Evolutionary conservation across 2,113 vertebrate genomes (phyloP), one percentile per base, ranked within the genome.

Genomic region (Apaloderma vittatum): DNA sequence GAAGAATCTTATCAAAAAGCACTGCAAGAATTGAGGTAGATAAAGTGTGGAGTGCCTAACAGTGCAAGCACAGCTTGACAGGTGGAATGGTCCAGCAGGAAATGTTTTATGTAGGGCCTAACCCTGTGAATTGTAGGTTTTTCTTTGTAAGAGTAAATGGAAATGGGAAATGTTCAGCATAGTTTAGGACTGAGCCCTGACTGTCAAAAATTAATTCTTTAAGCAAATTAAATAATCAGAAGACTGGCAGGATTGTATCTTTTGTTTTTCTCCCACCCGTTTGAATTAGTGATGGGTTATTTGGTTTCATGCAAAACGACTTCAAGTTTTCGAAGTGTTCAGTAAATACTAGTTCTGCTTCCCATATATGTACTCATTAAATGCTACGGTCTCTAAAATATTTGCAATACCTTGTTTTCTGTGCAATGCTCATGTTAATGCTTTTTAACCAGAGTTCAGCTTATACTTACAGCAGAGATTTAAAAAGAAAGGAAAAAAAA

Each of bases 401-500:
- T 65, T 45, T 46, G 30, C 57, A 80, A 51, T 43, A 85, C 36
- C 94, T 96, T 94, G 40, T 85, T 93, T 93, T 79, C 63, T 34
- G 30, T 84, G 66, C 12, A 49, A 24, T 83, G 74, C 46, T 94
- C 23, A 12, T 34, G 43, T 76, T 93, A 59, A 45, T 91, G 80
- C 48, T 57, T 90, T 45, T 71, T 88, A 68, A 86, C 23, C 16
- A 62, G 85, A 78, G 52, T 74, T 62, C 37, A 84, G 51, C 27
- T 90, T 82, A 58, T 75, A 48, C 61, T 78, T 61, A 54, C 30
- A 72, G 30, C 77, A 55, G 26, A 36, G 11, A 80, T 94, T 93
- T 6, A 26, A 61, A 58, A 37, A 30, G 27, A 63, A 18, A 18
- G 29, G 24, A 40, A 40, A 40, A 40, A 11, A 40, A 40, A 40